Evolutionary conservation across 2,888 invertebrate genomes (phyloP).

Genomic region (Platerodrilus igneus): DNA sequence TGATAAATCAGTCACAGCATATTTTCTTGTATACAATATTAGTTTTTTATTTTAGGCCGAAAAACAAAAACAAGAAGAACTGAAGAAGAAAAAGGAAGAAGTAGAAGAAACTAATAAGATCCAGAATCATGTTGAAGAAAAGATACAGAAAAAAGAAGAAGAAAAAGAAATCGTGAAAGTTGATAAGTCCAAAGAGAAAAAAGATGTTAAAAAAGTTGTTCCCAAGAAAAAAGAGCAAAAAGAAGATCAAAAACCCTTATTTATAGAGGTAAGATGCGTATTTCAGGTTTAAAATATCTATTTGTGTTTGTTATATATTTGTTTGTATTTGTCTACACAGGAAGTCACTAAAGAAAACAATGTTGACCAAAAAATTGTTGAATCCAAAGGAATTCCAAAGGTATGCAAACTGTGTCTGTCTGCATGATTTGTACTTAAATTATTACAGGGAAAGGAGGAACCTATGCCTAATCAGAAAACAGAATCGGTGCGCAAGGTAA

Average conservation of each 20-base stretch:
- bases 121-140: slow-evolving; percentile 21
- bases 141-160: slow-evolving; percentile 22
- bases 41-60: too few relatives aligned
- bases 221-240: slow-evolving; percentile 12
- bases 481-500: slow-evolving; percentile 41
- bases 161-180: slow-evolving; percentile 49
- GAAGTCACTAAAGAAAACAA: slow-evolving; percentile 42
- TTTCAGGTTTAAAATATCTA: slow-evolving; percentile 1
- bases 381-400: slow-evolving; percentile 24
- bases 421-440: slow-evolving; percentile 14
- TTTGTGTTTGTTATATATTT: not conserved
- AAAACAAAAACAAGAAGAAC: slow-evolving; percentile 15
- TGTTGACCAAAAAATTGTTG: slow-evolving; percentile 39
- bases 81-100: slow-evolving; percentile 29
- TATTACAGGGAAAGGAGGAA: slow-evolving; percentile 42
- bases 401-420: slow-evolving; percentile 28
- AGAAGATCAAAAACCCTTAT: slow-evolving; percentile 1
- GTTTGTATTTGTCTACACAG: slow-evolving; percentile 24
- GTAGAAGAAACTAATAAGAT: slow-evolving; percentile 28
- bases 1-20: too few relatives aligned
- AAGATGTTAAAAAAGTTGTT: slow-evolving; percentile 13
- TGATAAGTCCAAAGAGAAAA: slow-evolving; percentile 42
- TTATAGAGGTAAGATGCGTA: not conserved
- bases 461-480: slow-evolving; percentile 52
- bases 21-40: too few relatives aligned